Conservation (phyloP, 1,140 invertebrate genomes). For the Procambarus clarkii region DNA sequence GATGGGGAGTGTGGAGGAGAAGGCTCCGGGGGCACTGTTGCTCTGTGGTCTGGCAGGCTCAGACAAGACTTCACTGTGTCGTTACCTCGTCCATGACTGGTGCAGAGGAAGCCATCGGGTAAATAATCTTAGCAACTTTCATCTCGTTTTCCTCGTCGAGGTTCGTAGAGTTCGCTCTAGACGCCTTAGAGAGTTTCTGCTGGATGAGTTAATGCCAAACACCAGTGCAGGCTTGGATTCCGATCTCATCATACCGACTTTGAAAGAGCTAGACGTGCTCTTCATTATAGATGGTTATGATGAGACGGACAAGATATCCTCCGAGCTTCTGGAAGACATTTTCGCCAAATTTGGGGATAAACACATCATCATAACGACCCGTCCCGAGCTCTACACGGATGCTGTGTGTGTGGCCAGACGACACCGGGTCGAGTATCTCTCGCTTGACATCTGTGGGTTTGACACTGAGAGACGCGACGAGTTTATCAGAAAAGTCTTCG, state of each 20-base stretch:
- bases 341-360: constrained; percentile 51
- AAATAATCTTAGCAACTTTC: background rate
- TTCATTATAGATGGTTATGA: constrained; percentile 48
- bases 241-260: constrained; percentile 29
- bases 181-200: constrained; percentile 36
- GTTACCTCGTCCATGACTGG: constrained; percentile 42
- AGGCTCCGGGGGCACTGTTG: background rate
- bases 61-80: constrained; percentile 44
- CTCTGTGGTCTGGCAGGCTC: constrained; percentile 34
- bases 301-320: constrained; percentile 33
- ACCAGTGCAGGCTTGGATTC: constrained; percentile 12
- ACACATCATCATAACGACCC: constrained; percentile 24
- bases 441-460: constrained; percentile 27
- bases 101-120: constrained; percentile 4
- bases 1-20: background rate
- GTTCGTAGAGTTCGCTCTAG: constrained; percentile 22
- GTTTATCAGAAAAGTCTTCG: constrained; percentile 22
- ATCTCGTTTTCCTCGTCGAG: constrained; percentile 44
- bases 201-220: constrained; percentile 27
- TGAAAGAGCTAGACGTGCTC: constrained; percentile 40
- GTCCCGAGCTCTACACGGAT: constrained; percentile 35
- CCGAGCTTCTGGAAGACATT: constrained; percentile 38
- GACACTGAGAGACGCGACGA: constrained; percentile 23
- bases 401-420: constrained; percentile 21
- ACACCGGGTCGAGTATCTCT: background rate